Evolutionary conservation across 2,797 vertebrate genomes (phyloP), one percentile per base, ranked within the genome.

Genomic region (Perodicticus potto): DNA sequence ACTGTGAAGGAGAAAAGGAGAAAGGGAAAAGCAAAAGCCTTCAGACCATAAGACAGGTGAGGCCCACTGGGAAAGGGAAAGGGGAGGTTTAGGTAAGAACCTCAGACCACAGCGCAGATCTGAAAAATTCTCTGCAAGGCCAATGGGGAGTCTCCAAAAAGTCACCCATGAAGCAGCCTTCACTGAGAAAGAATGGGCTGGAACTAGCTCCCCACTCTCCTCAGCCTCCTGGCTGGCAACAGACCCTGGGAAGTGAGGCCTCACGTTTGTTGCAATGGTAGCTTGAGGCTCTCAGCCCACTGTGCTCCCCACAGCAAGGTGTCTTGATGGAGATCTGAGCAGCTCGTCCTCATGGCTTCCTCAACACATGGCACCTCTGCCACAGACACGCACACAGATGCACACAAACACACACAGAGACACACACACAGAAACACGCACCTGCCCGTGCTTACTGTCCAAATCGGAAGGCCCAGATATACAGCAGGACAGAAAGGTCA

Each of bases 351-450:
- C n/a, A 7, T 12, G 80, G 6, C 14, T 59, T 63, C 13, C 17
- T 86, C 17, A 67, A 55, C 25, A 22, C 0, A 2, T 37, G 2
- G 3, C 8, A 59, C 8, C 13, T 5, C n/a, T 5, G 3, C 7
- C n/a, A 22, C 25, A 20, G 12, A 2, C 74, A 34, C 32, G 61
- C 37, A 7, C 23, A 40, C 20, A 27, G 4, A 7, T 74, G 14
- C 34, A 16, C 32, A 5, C 45, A 45, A 45, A 72, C 37, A 7
- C 37, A 2, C 0, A 23, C 40, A 49, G 10, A 61, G 2, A 2
- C 74, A 34, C 32, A 73, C 37, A 7, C 32, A 2, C 61, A 45
- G 40, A 83, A 1, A 45, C 3, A 82, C 25, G 29, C 12, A 19
- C 5, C 17, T 76, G 9, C 29, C 8, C 32, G 2, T 1, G 13